Conservation (phyloP, 2,113 vertebrate species). For the Loxodonta africana region DNA sequence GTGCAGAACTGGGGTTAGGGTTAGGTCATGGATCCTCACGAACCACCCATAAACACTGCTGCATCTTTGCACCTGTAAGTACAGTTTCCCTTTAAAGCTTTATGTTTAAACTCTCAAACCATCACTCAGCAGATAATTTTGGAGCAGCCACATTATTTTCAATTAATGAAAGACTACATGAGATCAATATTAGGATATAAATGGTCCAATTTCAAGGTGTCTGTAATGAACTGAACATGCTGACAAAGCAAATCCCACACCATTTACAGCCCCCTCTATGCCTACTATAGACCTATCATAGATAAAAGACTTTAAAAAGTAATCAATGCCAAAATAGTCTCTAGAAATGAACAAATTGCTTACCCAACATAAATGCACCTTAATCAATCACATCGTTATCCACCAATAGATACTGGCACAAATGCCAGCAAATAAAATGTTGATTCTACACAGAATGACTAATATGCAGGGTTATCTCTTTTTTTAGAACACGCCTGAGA, state of each 20-base stretch:
- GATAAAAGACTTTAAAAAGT: slow-evolving; percentile 67
- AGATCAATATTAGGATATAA: slow-evolving; percentile 48
- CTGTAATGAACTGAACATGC: slow-evolving; percentile 51
- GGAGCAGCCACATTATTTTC: slow-evolving; percentile 34
- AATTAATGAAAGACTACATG: slow-evolving; percentile 56
- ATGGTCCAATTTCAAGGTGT: slow-evolving; percentile 54
- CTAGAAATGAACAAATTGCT: slow-evolving; percentile 77
- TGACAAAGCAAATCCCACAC: slow-evolving; percentile 52
- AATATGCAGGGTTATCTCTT: slow-evolving; percentile 77
- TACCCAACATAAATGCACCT: slow-evolving; percentile 77
- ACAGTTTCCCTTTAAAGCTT: slow-evolving; percentile 1
- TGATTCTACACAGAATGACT: slow-evolving; percentile 76
- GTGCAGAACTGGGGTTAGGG: background rate
- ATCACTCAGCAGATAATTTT: slow-evolving; percentile 59
- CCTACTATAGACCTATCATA: slow-evolving; percentile 51
- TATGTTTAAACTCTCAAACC: slow-evolving; percentile 42
- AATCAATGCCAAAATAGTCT: slow-evolving; percentile 69
- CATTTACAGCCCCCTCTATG: slow-evolving; percentile 34
- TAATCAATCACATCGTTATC: slow-evolving; percentile 75
- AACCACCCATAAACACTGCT: background rate
- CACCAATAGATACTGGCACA: slow-evolving; percentile 73
- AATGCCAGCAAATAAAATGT: slow-evolving; percentile 75
- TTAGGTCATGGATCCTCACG: background rate
- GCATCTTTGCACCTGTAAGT: background rate
- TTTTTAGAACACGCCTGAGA: slow-evolving; percentile 72